A percentile compares a stretch with the other conserved stretches of the same genome.
Evolutionary conservation across 2,888 invertebrate genomes (phyloP).

Genomic region (Phymatocera aterrima): DNA sequence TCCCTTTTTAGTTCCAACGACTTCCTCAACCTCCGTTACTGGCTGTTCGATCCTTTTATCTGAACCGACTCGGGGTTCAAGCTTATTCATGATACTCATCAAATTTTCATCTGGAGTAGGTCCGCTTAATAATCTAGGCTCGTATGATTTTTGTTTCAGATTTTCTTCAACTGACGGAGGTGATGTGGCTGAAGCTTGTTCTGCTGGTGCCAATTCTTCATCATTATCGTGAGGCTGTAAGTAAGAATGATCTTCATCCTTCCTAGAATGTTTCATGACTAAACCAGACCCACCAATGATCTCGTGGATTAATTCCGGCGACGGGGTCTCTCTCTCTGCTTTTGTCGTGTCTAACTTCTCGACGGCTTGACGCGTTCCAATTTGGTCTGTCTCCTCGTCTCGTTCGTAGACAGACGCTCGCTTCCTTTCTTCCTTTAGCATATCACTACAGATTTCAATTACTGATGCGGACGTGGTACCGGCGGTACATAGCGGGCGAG

Average conservation of each 20-base stretch:
- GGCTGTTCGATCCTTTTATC: background rate
- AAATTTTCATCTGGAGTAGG: background rate
- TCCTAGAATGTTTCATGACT: background rate
- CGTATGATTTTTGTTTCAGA: no score
- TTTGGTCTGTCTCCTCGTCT: background rate
- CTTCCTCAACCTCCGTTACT: background rate
- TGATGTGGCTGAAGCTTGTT: no score
- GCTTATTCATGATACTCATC: background rate
- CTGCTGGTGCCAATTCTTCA: background rate
- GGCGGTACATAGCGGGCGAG: background rate
- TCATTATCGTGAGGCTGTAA: background rate
- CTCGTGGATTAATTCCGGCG: background rate
- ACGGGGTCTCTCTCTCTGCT: background rate
- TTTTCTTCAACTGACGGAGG: no score
- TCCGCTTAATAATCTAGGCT: no score
- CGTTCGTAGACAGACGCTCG: background rate
- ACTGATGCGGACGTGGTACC: background rate
- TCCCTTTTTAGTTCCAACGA: background rate
- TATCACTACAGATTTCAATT: background rate
- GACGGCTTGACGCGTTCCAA: background rate
- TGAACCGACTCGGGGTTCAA: background rate
- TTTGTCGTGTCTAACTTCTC: background rate
- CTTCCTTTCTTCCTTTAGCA: conserved; percentile 17
- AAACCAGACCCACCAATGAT: background rate
- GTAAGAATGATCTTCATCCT: background rate